A percentile compares a stretch with the other conserved stretches of the same genome.
Evolutionary conservation across 92 coral and sea anemone species (phyloP).

Genomic region (Palythoa grandis): DNA sequence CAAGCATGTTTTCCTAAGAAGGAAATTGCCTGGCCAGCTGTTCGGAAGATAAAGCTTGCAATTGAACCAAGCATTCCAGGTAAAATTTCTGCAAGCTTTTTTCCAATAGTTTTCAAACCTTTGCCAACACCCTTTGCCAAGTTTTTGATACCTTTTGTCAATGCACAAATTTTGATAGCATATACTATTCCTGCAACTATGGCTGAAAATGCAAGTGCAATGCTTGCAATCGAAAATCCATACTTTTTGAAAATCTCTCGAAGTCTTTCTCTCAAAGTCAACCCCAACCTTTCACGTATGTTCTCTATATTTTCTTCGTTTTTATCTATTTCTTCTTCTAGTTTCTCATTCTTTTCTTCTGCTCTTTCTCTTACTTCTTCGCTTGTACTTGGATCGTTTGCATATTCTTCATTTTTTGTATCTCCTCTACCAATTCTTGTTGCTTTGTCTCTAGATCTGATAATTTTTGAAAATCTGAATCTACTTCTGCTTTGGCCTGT

Average conservation of each 20-base stretch:
- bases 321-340: too few relatives aligned
- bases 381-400: too few relatives aligned
- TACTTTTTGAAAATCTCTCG: neutral
- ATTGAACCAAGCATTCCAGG: neutral
- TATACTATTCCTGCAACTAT: neutral
- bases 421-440: too few relatives aligned
- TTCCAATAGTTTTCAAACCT: too few relatives aligned
- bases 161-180: neutral
- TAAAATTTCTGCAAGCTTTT: neutral
- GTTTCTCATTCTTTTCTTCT: too few relatives aligned
- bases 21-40: neutral
- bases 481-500: too few relatives aligned
- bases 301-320: neutral
- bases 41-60: neutral
- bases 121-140: neutral
- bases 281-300: too few relatives aligned
- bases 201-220: neutral
- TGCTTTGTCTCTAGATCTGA: too few relatives aligned
- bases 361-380: too few relatives aligned
- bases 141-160: neutral
- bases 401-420: too few relatives aligned
- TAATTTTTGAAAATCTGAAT: too few relatives aligned
- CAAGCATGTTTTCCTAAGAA: slow-evolving; percentile 3
- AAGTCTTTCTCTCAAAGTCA: too few relatives aligned
- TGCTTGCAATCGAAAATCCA: neutral